A percentile compares a stretch with the other conserved stretches of the same genome.
These are phyloP conservation scores for Pipistrellus pipistrellus DNA, from an alignment of 2,797 vertebrate species.

Conservation along the genomic window DNA sequence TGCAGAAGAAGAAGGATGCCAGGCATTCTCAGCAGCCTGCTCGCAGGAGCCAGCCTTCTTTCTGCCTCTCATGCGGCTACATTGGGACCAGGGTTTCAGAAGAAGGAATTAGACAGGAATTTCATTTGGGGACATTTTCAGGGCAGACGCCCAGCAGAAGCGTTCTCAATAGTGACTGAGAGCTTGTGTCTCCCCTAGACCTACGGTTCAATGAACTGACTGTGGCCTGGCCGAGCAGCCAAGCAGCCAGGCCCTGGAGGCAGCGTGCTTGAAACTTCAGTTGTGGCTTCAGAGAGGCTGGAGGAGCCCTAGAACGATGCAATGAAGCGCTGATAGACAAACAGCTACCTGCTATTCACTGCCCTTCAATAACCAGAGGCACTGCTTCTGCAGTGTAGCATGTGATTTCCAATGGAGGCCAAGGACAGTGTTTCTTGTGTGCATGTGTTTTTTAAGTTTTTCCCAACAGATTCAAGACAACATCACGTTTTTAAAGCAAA, in stretches of 20 bases:
- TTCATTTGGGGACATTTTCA: neutral
- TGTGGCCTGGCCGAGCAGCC: fast-evolving
- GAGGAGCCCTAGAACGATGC: neutral
- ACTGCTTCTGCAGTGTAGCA: neutral
- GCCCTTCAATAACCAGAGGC: neutral
- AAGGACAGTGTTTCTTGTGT: neutral
- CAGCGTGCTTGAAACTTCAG: conserved; percentile 31
- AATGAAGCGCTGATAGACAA: neutral
- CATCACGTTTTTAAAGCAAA: conserved; percentile 29
- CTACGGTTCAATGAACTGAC: conserved; percentile 31
- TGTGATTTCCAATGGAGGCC: conserved; percentile 17
- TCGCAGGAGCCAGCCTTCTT: neutral
- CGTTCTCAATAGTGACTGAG: conserved; percentile 23
- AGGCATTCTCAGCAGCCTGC: neutral
- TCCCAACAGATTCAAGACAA: neutral
- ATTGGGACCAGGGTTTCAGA: neutral
- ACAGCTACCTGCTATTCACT: neutral
- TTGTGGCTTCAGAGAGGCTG: conserved; percentile 16
- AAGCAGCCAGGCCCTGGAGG: conserved; percentile 1
- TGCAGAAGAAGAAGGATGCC: neutral
- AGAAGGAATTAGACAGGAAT: conserved; percentile 20
- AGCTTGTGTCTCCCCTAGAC: neutral
- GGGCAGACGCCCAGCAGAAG: conserved; percentile 58
- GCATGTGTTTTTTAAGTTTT: neutral
- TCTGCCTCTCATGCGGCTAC: neutral